Conservation (phyloP, 2,888 invertebrate genomes). For the Cerastis rubricosa region DNA sequence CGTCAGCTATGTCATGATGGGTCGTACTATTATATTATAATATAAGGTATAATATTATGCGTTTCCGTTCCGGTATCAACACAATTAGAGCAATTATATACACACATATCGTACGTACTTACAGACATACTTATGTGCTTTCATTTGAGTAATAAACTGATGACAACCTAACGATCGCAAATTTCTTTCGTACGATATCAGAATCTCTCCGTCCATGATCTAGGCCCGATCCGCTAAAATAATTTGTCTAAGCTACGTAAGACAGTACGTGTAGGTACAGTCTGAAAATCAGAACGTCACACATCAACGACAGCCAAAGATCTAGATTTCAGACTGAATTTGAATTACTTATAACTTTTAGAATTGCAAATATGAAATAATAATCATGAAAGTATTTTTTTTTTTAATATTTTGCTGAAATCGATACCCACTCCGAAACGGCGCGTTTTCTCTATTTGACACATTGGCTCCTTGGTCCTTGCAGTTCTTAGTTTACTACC, state of each 20-base stretch:
- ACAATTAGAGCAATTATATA: constrained; percentile 58
- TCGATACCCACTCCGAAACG: background rate
- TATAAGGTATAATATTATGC: constrained; percentile 55
- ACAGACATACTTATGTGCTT: constrained; percentile 40
- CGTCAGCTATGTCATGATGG: constrained; percentile 35
- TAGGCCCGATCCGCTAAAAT: background rate
- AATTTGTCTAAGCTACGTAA: background rate
- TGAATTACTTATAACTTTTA: background rate
- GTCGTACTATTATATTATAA: constrained; percentile 41
- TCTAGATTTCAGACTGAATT: background rate
- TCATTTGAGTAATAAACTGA: constrained; percentile 13
- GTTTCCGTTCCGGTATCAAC: constrained; percentile 63
- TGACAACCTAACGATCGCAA: background rate
- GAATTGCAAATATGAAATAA: background rate
- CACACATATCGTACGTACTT: constrained; percentile 31
- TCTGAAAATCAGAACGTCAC: background rate
- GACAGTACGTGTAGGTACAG: background rate
- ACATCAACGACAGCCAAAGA: background rate
- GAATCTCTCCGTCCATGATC: background rate
- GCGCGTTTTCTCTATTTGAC: background rate
- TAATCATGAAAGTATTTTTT: background rate
- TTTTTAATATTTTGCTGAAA: background rate
- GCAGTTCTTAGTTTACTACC: background rate
- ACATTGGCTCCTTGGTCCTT: background rate
- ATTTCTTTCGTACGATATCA: background rate